Conservation (phyloP, 2,888 invertebrate genomes). For the Morinoia aosen region DNA sequence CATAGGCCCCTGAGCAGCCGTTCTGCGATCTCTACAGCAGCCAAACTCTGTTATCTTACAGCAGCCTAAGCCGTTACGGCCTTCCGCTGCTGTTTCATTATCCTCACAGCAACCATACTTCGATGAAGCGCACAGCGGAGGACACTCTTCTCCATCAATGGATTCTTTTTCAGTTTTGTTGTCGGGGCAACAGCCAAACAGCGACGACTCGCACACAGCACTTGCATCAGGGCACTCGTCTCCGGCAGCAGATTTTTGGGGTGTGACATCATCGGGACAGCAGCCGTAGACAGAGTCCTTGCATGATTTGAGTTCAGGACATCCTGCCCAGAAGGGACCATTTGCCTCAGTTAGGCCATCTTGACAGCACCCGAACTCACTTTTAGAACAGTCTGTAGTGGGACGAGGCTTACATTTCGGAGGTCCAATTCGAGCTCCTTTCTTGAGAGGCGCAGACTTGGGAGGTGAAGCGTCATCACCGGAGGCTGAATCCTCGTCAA, state of each 20-base stretch:
- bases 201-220: conserved; percentile 73
- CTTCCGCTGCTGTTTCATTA: conserved; percentile 83
- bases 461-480: not conserved
- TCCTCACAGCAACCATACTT: conserved; percentile 75
- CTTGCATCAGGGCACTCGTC: conserved; percentile 75
- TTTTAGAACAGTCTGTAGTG: conserved; percentile 71
- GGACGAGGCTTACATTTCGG: conserved; percentile 54
- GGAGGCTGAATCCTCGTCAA: conserved; percentile 16
- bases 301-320: conserved; percentile 77
- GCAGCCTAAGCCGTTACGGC: conserved; percentile 76
- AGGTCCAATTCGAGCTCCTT: conserved; percentile 26
- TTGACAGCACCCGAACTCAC: conserved; percentile 87
- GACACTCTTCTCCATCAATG: conserved; percentile 69
- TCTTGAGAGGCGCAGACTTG: not conserved
- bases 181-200: conserved; percentile 90
- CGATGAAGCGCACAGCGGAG: conserved; percentile 35
- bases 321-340: conserved; percentile 78
- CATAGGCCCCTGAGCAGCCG: conserved; percentile 56
- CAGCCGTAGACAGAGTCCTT: conserved; percentile 79
- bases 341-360: conserved; percentile 82
- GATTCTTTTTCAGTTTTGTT: conserved; percentile 76
- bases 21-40: conserved; percentile 60
- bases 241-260: conserved; percentile 72
- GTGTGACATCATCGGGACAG: conserved; percentile 80
- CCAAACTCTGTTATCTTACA: conserved; percentile 71